A percentile compares a stretch with the other conserved stretches of the same genome.
phyloP scores from a whole-genome alignment of 1,140 invertebrate genomes.

The Hyposmocoma kahamanoa region DNA sequence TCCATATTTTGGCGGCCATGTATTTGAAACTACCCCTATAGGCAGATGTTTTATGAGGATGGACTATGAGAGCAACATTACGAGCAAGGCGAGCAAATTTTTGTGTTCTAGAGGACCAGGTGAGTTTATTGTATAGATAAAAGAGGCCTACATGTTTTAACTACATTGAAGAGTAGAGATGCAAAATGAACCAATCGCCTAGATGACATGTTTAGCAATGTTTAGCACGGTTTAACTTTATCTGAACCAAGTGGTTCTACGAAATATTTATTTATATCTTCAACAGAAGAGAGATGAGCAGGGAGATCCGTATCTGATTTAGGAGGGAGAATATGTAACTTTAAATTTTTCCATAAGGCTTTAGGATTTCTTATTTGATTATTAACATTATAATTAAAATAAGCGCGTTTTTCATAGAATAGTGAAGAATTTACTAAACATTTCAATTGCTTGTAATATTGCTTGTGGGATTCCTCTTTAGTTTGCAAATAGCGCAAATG shows the following conservation, averaged over 20 bases:
- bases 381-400: constrained; percentile 7
- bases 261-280: constrained; percentile 4
- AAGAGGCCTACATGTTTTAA: background rate
- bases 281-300: background rate
- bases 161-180: background rate
- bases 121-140: background rate
- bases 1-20: constrained; percentile 2
- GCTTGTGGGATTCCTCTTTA: background rate
- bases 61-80: background rate
- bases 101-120: background rate
- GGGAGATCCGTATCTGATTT: background rate
- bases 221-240: background rate
- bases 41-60: background rate
- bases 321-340: constrained; percentile 1
- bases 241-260: background rate
- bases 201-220: background rate
- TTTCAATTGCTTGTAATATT: constrained; percentile 6
- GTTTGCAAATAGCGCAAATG: background rate
- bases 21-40: background rate
- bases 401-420: constrained; percentile 7
- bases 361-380: background rate
- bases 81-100: background rate
- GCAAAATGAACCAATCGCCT: constrained; percentile 1
- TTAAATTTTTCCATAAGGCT: constrained; percentile 6
- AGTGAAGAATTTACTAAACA: background rate